These are phyloP conservation scores for Stenurella melanura DNA, from an alignment of 2,888 invertebrate genomes.

Conservation along the genomic window DNA sequence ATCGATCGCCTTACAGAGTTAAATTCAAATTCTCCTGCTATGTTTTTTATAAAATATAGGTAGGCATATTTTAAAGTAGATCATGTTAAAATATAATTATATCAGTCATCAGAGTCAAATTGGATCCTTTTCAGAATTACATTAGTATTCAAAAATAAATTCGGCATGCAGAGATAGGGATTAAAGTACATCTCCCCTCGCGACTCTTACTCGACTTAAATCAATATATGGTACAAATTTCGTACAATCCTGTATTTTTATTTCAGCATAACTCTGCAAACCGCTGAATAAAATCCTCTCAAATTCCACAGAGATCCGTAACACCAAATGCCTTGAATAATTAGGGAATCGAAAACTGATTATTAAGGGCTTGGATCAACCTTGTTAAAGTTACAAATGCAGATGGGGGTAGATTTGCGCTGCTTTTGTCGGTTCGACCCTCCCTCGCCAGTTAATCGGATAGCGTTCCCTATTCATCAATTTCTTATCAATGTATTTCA, in stretches of 20 bases:
- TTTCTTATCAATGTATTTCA: slow-evolving; percentile 61
- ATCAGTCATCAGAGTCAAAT: background rate
- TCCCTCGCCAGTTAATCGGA: slow-evolving; percentile 65
- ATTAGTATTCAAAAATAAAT: background rate
- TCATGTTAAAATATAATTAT: background rate
- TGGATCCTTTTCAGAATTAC: background rate
- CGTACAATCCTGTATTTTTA: background rate
- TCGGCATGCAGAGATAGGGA: background rate
- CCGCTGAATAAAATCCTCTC: slow-evolving; percentile 16
- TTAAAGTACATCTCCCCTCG: background rate
- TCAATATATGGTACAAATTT: background rate
- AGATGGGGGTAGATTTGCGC: slow-evolving; percentile 62
- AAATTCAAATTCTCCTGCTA: too few species aligned
- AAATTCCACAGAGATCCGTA: slow-evolving; percentile 20
- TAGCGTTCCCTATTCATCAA: slow-evolving; percentile 63
- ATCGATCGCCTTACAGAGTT: too few species aligned
- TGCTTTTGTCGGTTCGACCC: slow-evolving; percentile 65
- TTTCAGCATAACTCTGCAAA: background rate
- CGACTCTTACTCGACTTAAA: background rate
- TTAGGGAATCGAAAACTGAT: slow-evolving; percentile 66
- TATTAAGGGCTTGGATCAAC: slow-evolving; percentile 61
- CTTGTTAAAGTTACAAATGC: slow-evolving; percentile 64
- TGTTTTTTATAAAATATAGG: too few species aligned
- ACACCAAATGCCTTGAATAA: slow-evolving; percentile 59
- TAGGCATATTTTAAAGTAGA: background rate